Conservation (phyloP, 2,797 vertebrate species). For the Delichon dasypus region DNA sequence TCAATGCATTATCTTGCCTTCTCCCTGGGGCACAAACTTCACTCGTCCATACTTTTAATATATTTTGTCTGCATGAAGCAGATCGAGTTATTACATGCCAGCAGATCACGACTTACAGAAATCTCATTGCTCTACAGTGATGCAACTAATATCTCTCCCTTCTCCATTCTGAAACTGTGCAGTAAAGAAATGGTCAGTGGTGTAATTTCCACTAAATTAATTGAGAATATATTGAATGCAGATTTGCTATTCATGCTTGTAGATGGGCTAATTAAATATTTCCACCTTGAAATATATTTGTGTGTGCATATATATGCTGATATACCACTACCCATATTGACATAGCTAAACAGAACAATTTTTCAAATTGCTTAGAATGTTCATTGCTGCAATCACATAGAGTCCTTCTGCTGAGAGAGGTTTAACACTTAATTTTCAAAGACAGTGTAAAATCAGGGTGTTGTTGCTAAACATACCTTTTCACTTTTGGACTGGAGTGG, state of each 20-base stretch:
- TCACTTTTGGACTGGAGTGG: background rate
- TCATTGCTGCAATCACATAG: background rate
- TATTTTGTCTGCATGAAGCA: constrained; percentile 82
- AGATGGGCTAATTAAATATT: constrained; percentile 69
- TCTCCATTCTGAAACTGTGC: constrained; percentile 36
- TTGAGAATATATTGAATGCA: constrained; percentile 17
- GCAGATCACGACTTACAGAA: constrained; percentile 78
- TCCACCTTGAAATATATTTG: constrained; percentile 24
- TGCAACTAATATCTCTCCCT: constrained; percentile 68
- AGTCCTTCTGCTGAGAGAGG: background rate
- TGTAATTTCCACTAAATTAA: constrained; percentile 66
- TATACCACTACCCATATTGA: background rate
- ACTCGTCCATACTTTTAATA: constrained; percentile 84
- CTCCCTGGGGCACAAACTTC: constrained; percentile 85
- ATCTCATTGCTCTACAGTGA: constrained; percentile 74
- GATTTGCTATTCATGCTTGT: constrained; percentile 54
- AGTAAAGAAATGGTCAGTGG: constrained; percentile 58
- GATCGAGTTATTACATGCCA: constrained; percentile 82
- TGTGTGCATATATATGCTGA: background rate
- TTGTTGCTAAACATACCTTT: background rate
- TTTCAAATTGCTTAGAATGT: background rate
- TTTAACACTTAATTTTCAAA: constrained; percentile 8
- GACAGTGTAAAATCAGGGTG: background rate
- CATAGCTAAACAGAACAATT: background rate
- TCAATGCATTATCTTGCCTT: constrained; percentile 86